Evolutionary conservation across 2,888 invertebrate genomes (phyloP), one percentile per base, ranked within the genome.

Genomic region (Teleiodes luculella): DNA sequence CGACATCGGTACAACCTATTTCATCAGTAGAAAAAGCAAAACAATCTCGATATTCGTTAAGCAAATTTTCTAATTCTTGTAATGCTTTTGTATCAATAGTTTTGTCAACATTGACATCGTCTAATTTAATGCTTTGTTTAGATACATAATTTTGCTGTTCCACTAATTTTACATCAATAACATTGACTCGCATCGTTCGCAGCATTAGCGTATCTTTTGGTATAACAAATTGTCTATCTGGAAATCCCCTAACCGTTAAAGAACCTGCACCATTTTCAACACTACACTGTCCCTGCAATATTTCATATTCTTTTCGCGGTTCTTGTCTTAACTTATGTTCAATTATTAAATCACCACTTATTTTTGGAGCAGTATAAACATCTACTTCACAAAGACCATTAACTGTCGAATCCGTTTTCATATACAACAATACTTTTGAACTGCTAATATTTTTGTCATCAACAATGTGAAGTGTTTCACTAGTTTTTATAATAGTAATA

Each of bases 11-110:
- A 28, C 54, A 52, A 8, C 55, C 55, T 11, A 58, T 30, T 48
- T 58, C 58, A 7, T 47, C 24, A 7, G 18, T 36, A n/a, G 28
- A 39, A 31, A 55, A 55, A 49, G 57, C 52, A 24, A 57, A 52
- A 31, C 55, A 55, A 30, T 50, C 36, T 16, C 54, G 46, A 45
- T 51, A 36, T 13, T 33, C 20, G 20, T 53, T 53, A 11, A 53
- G 41, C 4, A 48, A 33, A 8, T 41, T 10, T 2, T 28, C 6
- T 1, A 46, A 33, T 3, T 33, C 31, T 20, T 16, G 16, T 3
- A 37, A 48, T 31, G 36, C 41, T 8, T 31, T 35, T 10, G 13
- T 18, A 18, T 18, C 14, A 24, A 45, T 14, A 14, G 1, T 36
- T 3, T 41, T n/a, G 14, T 52, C 36, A 7, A 43, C 43, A 52